Evolutionary conservation across 2,797 vertebrate genomes (phyloP), one percentile per base, ranked within the genome.

Genomic region (Rhincodon typus): DNA sequence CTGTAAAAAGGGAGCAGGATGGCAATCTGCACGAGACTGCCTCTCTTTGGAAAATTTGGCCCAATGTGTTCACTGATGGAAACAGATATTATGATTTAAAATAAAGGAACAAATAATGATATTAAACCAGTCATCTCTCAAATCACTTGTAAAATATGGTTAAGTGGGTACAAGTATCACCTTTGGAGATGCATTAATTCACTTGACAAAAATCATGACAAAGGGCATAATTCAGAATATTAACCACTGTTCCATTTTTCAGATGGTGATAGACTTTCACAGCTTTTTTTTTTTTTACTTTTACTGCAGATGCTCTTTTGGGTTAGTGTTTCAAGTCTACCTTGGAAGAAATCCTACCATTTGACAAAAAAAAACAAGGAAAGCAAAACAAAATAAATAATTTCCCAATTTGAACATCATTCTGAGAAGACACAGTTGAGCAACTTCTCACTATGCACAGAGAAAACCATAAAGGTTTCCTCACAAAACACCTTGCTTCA

Each of bases 361-460:
- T 19, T 46, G 12, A 95, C 30, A 74, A 74, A 74, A 57, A 25
- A 57, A 77, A 77, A 34, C 1, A 46, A 95, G 46, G 69, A 74
- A 74, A 95, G 94, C 70, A 94, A 94, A 94, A 53, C 94, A 94
- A 94, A 94, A 30, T 50, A 53, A 77, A 2, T n/a, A n/a, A 4
- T 19, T 53, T 17, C 67, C 17, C 53, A 77, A 17, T 10, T 72
- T 95, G 46, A 94, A 53, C 70, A 50, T 70, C 74, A 77, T 50
- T 74, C 23, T 38, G 2, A 50, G 53, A 25, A 91, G 21, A 53
- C 25, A 74, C 17, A 95, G 34, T 34, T n/a, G 50, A 94, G 27
- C 93, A 94, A 94, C 4, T 94, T 94, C 6, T 30, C 70, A 72
- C 23, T n/a, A 95, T n/a, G 6, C 70, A 95, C 19, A 74, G 17